phyloP scores from a whole-genome alignment of 92 coral and sea anemone genomes.

The Porites lobata region DNA sequence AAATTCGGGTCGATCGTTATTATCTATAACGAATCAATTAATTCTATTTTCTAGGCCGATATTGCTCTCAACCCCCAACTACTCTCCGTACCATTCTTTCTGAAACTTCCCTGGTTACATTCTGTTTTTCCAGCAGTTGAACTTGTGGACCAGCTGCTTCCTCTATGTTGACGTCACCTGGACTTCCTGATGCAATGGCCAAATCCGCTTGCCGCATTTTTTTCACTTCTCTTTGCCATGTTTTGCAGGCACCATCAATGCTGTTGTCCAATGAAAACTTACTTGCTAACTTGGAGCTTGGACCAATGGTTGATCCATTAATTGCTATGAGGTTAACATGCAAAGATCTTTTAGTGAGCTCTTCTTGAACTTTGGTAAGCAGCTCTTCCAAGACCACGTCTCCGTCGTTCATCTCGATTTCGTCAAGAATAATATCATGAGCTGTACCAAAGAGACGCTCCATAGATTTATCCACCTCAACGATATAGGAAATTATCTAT shows the following conservation, averaged over 20 bases:
- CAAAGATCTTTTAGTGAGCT: conserved; percentile 12
- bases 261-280: conserved; percentile 23
- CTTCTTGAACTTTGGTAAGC: not conserved
- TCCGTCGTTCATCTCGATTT: not conserved
- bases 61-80: not conserved
- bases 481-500: not conserved
- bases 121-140: not conserved
- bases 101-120: conserved; percentile 27
- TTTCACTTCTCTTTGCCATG: conserved; percentile 3
- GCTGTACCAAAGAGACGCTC: conserved; percentile 50
- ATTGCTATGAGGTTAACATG: conserved; percentile 10
- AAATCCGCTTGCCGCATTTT: not conserved
- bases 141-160: conserved; percentile 1
- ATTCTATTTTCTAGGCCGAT: not conserved
- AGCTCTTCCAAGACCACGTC: conserved; percentile 23
- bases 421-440: conserved; percentile 25
- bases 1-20: too few species aligned
- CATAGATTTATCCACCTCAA: conserved; percentile 2
- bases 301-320: conserved; percentile 4
- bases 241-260: conserved; percentile 22
- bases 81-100: conserved; percentile 39
- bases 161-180: conserved; percentile 36
- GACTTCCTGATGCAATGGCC: conserved; percentile 4
- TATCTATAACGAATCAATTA: too few species aligned
- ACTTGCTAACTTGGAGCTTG: conserved; percentile 11